These are phyloP conservation scores for Eupithecia inturbata DNA, from an alignment of 2,888 invertebrate genomes.

Conservation along the genomic window DNA sequence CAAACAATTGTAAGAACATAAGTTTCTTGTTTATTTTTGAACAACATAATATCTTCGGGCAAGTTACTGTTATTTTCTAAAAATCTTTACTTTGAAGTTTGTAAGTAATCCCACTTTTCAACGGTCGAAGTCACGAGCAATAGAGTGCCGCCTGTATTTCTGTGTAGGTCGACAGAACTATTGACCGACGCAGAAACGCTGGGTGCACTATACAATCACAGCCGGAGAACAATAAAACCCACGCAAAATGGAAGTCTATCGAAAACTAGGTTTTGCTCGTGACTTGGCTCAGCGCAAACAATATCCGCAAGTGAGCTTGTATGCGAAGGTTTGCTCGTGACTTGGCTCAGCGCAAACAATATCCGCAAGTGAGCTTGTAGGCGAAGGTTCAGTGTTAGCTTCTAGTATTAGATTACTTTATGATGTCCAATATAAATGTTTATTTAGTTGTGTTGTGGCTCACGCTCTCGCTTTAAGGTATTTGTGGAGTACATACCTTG, in stretches of 20 bases:
- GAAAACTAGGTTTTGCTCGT: conserved; percentile 1
- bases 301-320: neutral
- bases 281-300: neutral
- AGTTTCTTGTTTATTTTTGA: neutral
- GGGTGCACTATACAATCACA: neutral
- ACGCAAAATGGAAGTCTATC: neutral
- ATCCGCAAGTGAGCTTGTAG: neutral
- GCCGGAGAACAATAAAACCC: neutral
- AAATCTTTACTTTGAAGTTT: neutral
- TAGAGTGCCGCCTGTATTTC: neutral
- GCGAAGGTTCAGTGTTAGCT: neutral
- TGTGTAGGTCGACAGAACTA: neutral
- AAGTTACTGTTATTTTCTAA: neutral
- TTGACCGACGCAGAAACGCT: neutral
- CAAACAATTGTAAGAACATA: conserved; percentile 14
- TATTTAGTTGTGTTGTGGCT: conserved; percentile 36
- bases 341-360: neutral
- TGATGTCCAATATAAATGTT: conserved; percentile 23
- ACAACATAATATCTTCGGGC: neutral
- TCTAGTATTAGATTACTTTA: conserved; percentile 10
- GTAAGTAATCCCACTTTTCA: neutral
- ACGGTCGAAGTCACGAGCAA: neutral
- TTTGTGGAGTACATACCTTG: conserved; percentile 79
- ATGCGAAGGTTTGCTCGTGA: neutral
- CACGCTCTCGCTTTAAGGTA: conserved; percentile 38